These are phyloP conservation scores for Alca torda DNA, from an alignment of 2,797 vertebrate genomes.

Conservation along the genomic window DNA sequence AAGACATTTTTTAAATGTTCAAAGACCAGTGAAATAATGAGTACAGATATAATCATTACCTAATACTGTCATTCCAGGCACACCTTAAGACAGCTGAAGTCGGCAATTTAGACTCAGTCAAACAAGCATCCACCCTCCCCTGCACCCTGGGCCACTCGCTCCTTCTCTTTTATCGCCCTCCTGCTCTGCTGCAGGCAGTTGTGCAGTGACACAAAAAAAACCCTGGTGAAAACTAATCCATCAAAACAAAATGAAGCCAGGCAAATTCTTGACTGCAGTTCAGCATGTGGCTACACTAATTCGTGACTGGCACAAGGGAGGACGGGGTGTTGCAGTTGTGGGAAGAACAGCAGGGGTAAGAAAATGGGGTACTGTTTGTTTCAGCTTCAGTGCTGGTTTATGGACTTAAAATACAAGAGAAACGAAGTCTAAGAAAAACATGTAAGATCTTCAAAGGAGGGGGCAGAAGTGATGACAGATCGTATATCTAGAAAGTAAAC, in stretches of 20 bases:
- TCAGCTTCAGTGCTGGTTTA: background rate
- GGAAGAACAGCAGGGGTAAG: background rate
- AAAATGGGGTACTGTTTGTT: background rate
- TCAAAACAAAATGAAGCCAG: background rate
- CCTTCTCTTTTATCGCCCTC: background rate
- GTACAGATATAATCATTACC: background rate
- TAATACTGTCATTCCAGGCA: background rate
- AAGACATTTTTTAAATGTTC: background rate
- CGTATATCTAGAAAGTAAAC: background rate
- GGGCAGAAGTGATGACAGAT: background rate
- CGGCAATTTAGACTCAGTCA: background rate
- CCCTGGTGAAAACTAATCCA: background rate
- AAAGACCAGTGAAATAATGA: background rate
- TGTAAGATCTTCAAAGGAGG: background rate
- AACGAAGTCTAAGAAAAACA: background rate
- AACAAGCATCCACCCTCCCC: background rate
- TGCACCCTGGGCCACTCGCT: background rate
- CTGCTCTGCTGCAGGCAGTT: background rate
- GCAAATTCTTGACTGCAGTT: background rate
- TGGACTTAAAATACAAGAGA: background rate
- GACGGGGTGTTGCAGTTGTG: background rate
- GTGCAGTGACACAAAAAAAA: background rate
- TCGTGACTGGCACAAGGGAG: background rate
- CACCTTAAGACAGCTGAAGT: background rate
- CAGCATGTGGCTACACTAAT: background rate